Percentiles rank a stretch among this genome's conserved stretches.
Conservation (phyloP, 2,113 vertebrate species). For the Plectropomus leopardus region DNA sequence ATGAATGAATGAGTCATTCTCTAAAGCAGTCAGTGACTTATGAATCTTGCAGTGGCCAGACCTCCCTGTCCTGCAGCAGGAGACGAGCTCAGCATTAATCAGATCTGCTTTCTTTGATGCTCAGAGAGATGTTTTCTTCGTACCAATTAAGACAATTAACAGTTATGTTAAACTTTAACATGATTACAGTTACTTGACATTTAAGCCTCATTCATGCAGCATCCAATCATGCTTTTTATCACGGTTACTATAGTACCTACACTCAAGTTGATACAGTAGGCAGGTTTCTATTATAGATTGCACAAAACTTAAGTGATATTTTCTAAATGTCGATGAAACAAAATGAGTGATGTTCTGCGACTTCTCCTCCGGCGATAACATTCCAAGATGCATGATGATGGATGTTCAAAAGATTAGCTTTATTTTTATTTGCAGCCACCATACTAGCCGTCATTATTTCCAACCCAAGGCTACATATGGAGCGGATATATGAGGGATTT, state of each 20-base stretch:
- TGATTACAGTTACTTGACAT: background rate
- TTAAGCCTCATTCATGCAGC: background rate
- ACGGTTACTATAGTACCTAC: too few relatives aligned
- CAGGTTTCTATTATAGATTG: too few relatives aligned
- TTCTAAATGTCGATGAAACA: too few relatives aligned
- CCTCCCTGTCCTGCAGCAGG: background rate
- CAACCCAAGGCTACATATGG: too few relatives aligned
- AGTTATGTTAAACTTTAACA: background rate
- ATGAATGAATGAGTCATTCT: slow-evolving; percentile 7
- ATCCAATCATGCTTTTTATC: background rate
- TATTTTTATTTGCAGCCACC: too few relatives aligned
- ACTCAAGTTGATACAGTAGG: background rate
- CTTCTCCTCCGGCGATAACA: too few relatives aligned
- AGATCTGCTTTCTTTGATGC: background rate
- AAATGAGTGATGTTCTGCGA: too few relatives aligned
- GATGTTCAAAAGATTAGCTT: too few relatives aligned
- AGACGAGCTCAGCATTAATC: background rate
- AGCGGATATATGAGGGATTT: too few relatives aligned
- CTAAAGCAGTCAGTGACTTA: slow-evolving; percentile 1
- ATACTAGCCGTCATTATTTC: too few relatives aligned
- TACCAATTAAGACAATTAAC: background rate
- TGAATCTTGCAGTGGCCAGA: background rate
- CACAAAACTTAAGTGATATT: too few relatives aligned
- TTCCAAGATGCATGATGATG: too few relatives aligned
- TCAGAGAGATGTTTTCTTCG: background rate